phyloP scores from a whole-genome alignment of 92 coral and sea anemone genomes.

The Actinostola sp. region DNA sequence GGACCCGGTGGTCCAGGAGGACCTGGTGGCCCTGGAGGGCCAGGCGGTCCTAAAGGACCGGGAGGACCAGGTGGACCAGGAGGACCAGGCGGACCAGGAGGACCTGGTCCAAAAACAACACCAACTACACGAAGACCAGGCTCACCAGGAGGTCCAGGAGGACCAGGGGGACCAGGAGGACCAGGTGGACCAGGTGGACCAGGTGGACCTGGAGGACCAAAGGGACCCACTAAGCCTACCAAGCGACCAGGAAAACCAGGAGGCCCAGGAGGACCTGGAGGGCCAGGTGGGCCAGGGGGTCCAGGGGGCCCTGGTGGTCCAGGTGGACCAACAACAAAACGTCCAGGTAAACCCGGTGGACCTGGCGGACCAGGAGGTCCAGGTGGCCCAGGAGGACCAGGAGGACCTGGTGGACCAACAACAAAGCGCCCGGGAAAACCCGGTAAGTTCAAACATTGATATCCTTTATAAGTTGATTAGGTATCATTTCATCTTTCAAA shows the following conservation, averaged over 20 bases:
- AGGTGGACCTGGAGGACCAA: constrained; percentile 78
- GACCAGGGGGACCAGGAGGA: constrained; percentile 77
- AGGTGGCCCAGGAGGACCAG: constrained; percentile 90
- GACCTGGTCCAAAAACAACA: constrained; percentile 59
- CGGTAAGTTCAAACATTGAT: too few relatives aligned
- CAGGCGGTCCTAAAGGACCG: constrained; percentile 74
- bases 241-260: constrained; percentile 72
- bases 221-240: constrained; percentile 71
- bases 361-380: constrained; percentile 93
- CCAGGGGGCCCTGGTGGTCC: constrained; percentile 79
- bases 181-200: constrained; percentile 87
- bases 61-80: constrained; percentile 69
- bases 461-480: too few relatives aligned
- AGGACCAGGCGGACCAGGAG: constrained; percentile 68
- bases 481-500: too few relatives aligned
- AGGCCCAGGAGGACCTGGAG: constrained; percentile 80
- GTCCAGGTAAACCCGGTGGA: constrained; percentile 76
- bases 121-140: constrained; percentile 64
- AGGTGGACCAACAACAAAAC: constrained; percentile 50
- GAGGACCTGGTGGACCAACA: constrained; percentile 72
- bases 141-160: constrained; percentile 79
- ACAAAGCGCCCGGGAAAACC: constrained; percentile 57
- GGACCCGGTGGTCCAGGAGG: constrained; percentile 63
- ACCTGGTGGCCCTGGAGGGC: constrained; percentile 75
- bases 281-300: constrained; percentile 84